phyloP scores from a whole-genome alignment of 2,888 invertebrate genomes.

The Sicus ferrugineus region DNA sequence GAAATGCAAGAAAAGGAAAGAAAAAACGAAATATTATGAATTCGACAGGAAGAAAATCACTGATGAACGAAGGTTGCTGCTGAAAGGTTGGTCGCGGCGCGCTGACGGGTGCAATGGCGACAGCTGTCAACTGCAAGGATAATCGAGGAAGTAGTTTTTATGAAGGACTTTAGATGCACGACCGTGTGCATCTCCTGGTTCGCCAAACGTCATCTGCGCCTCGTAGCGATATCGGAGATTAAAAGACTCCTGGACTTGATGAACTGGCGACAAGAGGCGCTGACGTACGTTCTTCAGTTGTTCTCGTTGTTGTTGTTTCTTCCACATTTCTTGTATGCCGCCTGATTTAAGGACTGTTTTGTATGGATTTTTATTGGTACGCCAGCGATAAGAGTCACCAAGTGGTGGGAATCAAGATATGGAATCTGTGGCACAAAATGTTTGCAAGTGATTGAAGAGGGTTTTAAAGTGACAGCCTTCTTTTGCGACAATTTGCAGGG shows the following conservation, averaged over 20 bases:
- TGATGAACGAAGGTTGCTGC: background rate
- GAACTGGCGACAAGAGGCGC: conserved; percentile 18
- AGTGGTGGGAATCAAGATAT: no score
- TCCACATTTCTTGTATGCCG: no score
- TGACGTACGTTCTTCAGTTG: conserved; percentile 1
- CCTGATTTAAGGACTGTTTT: no score
- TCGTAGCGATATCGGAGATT: conserved; percentile 6
- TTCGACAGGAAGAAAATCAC: background rate
- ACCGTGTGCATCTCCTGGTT: background rate
- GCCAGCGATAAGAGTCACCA: no score
- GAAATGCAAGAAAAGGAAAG: background rate
- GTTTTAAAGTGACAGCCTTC: no score
- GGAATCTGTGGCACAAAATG: no score
- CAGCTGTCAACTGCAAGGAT: conserved; percentile 23
- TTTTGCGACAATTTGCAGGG: no score
- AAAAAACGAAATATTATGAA: background rate
- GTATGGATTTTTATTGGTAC: no score
- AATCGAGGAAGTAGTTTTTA: conserved; percentile 20
- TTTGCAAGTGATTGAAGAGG: no score
- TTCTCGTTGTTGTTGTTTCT: background rate
- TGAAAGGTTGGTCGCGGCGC: background rate
- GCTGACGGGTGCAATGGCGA: no score
- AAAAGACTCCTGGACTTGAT: conserved; percentile 13
- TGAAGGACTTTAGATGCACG: background rate
- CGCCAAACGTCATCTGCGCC: conserved; percentile 15